Percentiles rank a stretch among this genome's conserved stretches.
Evolutionary conservation across 2,888 invertebrate genomes (phyloP).

Genomic region (Leptopterna dolabrata): DNA sequence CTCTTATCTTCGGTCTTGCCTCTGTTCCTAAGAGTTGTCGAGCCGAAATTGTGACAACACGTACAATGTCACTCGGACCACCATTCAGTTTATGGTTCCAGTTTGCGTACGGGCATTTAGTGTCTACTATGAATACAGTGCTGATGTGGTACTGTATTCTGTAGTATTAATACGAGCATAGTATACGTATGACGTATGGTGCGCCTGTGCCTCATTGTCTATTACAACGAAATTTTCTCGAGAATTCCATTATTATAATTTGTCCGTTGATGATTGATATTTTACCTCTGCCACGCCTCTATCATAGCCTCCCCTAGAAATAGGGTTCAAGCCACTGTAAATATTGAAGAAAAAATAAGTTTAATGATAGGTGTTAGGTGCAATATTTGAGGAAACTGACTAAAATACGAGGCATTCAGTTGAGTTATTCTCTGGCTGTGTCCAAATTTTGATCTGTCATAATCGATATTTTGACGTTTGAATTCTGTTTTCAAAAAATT

Average conservation of each 20-base stretch:
- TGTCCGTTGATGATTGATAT: neutral
- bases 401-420: neutral
- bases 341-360: neutral
- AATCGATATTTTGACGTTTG: neutral
- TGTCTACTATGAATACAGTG: neutral
- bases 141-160: neutral
- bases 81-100: neutral
- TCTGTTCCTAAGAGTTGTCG: neutral
- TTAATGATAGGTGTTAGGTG: neutral
- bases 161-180: no score
- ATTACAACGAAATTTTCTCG: slow-evolving; percentile 28
- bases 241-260: neutral
- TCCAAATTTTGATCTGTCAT: neutral
- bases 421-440: neutral
- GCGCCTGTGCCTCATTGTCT: slow-evolving; percentile 13
- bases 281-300: neutral
- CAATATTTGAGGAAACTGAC: neutral
- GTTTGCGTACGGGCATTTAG: neutral
- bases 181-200: neutral
- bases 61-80: neutral
- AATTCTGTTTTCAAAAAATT: neutral
- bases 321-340: neutral
- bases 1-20: neutral
- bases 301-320: neutral
- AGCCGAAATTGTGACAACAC: neutral